Evolutionary conservation across 2,888 invertebrate genomes (phyloP).

Genomic region (Zeuzera pyrina): DNA sequence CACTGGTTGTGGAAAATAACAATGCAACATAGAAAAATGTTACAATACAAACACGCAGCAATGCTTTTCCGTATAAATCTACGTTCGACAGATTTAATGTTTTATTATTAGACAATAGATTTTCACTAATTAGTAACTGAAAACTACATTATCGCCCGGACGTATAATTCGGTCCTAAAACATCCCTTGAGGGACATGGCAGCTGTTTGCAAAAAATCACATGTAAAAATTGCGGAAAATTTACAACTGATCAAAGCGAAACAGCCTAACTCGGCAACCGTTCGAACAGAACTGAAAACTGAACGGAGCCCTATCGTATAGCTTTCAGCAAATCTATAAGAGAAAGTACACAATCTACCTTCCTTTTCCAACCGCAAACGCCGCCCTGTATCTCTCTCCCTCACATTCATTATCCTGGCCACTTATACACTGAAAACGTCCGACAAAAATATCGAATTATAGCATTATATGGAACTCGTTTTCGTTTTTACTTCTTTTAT

Average conservation of each 20-base stretch:
- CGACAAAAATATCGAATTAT: slow-evolving; percentile 34
- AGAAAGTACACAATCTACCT: slow-evolving; percentile 39
- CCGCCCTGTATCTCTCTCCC: slow-evolving; percentile 22
- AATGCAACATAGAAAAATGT: slow-evolving; percentile 6
- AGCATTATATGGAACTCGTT: slow-evolving; percentile 27
- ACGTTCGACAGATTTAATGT: slow-evolving; percentile 16
- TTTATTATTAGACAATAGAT: slow-evolving; percentile 12
- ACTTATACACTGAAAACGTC: slow-evolving; percentile 28
- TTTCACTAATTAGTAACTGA: slow-evolving; percentile 1
- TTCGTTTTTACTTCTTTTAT: slow-evolving; percentile 19
- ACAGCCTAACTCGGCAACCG: slow-evolving; percentile 17
- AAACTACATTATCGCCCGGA: not conserved
- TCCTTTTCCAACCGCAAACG: slow-evolving; percentile 3
- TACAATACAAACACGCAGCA: slow-evolving; percentile 12
- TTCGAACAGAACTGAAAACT: slow-evolving; percentile 24
- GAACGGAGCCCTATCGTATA: slow-evolving; percentile 25
- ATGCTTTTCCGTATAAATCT: slow-evolving; percentile 12
- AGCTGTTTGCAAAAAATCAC: slow-evolving; percentile 11
- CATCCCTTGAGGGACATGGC: slow-evolving; percentile 4
- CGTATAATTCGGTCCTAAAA: slow-evolving; percentile 3
- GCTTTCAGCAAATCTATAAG: slow-evolving; percentile 66
- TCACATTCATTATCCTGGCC: slow-evolving; percentile 41
- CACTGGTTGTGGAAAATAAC: slow-evolving; percentile 9
- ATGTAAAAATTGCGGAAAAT: slow-evolving; percentile 26
- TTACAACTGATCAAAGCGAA: slow-evolving; percentile 13